These are phyloP conservation scores for Merluccius polli DNA, from an alignment of 2,797 vertebrate species.

Conservation along the genomic window DNA sequence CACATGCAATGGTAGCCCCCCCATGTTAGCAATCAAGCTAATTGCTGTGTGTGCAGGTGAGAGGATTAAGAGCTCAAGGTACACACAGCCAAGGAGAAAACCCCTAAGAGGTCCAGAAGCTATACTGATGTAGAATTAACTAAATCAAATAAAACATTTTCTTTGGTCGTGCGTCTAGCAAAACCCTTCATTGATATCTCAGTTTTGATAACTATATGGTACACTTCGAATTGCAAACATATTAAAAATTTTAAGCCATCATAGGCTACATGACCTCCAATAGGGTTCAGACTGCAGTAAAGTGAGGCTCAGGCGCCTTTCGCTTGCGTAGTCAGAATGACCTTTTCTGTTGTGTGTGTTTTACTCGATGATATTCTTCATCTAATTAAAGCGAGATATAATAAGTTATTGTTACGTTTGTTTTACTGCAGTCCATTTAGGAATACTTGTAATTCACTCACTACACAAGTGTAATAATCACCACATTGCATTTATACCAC, in stretches of 20 bases:
- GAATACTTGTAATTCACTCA: no score
- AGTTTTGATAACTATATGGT: not conserved
- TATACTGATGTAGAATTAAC: not conserved
- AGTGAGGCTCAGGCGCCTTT: no score
- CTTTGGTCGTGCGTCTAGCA: not conserved
- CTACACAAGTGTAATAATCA: no score
- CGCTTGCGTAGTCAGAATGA: no score
- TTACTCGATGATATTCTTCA: no score
- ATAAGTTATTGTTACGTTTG: no score
- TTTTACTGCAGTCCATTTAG: no score
- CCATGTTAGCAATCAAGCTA: slow-evolving; percentile 30
- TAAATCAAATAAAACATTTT: not conserved
- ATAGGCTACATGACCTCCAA: no score
- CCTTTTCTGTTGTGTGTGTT: no score
- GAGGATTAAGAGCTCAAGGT: slow-evolving; percentile 11
- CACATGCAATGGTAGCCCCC: not conserved
- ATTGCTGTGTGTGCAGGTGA: slow-evolving; percentile 34
- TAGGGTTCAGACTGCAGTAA: no score
- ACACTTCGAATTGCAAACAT: not conserved
- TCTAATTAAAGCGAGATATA: no score
- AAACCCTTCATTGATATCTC: not conserved
- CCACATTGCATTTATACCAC: no score
- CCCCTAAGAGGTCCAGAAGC: not conserved
- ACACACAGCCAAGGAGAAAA: not conserved
- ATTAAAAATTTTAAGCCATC: not conserved